phyloP scores from a whole-genome alignment of 2,113 vertebrate species.

The Indri indri region DNA sequence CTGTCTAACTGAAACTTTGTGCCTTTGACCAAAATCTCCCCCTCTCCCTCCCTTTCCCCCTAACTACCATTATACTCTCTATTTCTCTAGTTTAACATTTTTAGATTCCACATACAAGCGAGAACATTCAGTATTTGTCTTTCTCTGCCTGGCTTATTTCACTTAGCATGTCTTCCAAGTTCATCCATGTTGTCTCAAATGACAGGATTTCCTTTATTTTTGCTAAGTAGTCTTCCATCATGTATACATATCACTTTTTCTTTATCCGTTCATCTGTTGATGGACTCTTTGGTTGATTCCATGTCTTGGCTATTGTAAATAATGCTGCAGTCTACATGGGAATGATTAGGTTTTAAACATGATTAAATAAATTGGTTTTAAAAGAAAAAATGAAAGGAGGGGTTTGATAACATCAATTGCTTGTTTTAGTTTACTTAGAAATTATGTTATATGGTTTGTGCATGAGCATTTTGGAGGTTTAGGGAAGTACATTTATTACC shows the following conservation, averaged over 20 bases:
- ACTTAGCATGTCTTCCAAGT: background rate
- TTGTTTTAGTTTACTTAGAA: slow-evolving; percentile 5
- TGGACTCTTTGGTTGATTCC: background rate
- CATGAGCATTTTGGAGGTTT: background rate
- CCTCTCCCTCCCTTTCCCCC: background rate
- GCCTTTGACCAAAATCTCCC: background rate
- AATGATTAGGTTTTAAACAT: background rate
- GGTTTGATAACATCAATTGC: background rate
- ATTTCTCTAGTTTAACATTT: background rate
- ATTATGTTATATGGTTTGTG: background rate
- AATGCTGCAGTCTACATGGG: background rate
- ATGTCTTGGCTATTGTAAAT: background rate
- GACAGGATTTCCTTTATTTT: background rate
- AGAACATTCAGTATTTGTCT: background rate
- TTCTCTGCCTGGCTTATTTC: background rate
- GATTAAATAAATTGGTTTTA: background rate
- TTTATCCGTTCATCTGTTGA: background rate
- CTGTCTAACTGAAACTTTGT: background rate
- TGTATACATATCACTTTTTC: background rate
- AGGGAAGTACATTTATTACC: background rate
- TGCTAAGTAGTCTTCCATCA: background rate
- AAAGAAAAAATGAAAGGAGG: background rate
- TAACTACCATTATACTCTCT: background rate
- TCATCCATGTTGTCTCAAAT: background rate
- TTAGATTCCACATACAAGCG: background rate